Conservation (phyloP, 1,140 invertebrate species). For the Pygmarrhopalites habei region DNA sequence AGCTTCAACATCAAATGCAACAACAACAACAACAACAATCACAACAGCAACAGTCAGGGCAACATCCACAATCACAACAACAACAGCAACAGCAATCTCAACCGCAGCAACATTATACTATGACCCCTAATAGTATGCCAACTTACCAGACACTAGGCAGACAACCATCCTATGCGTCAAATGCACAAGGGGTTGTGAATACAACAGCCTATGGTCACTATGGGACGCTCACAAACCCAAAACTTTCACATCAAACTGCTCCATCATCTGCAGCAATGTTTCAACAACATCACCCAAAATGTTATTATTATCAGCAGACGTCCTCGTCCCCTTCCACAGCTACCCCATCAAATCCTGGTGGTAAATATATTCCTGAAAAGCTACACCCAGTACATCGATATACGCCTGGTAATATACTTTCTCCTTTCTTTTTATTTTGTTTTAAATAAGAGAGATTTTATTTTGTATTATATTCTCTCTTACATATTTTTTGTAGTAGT, state of each 20-base stretch:
- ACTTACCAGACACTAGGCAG: slow-evolving; percentile 29
- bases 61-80: slow-evolving; percentile 12
- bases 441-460: background rate
- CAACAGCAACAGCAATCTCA: slow-evolving; percentile 10
- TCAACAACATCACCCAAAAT: slow-evolving; percentile 35
- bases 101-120: slow-evolving; percentile 14
- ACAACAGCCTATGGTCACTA: slow-evolving; percentile 31
- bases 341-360: slow-evolving; percentile 9
- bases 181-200: slow-evolving; percentile 26
- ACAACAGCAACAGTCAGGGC: slow-evolving; percentile 16
- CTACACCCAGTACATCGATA: slow-evolving; percentile 38
- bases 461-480: too few relatives aligned
- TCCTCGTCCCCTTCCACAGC: slow-evolving; percentile 2
- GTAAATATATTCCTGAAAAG: slow-evolving; percentile 39
- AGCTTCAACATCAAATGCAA: slow-evolving; percentile 14
- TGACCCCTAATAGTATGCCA: slow-evolving; percentile 22
- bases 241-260: slow-evolving; percentile 12
- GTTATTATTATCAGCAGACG: slow-evolving; percentile 37
- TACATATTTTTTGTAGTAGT: too few relatives aligned
- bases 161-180: slow-evolving; percentile 19
- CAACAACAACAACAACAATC: slow-evolving; percentile 21
- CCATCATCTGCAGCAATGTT: slow-evolving; percentile 4
- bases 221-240: slow-evolving; percentile 23
- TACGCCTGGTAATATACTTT: slow-evolving; percentile 38
- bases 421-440: background rate